Percentiles rank a stretch among this genome's conserved stretches.
phyloP scores from a whole-genome alignment of 1,140 invertebrate genomes.

The Pseudachorutes palmiensis region DNA sequence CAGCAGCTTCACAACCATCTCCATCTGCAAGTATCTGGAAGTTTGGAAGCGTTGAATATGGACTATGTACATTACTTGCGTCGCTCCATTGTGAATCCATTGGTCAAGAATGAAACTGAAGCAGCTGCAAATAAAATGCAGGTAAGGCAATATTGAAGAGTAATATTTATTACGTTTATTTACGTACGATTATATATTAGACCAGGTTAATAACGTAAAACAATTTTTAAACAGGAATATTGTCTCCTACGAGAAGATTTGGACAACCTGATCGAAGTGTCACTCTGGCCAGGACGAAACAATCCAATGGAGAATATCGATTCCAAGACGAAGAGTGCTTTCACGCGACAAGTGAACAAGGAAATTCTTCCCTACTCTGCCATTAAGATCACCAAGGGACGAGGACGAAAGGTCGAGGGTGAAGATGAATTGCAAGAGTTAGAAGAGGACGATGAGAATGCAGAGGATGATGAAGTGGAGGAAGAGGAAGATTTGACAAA shows the following conservation, averaged over 20 bases:
- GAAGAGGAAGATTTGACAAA: slow-evolving; percentile 56
- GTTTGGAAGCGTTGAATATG: slow-evolving; percentile 63
- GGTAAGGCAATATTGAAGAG: too few species aligned
- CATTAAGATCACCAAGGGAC: slow-evolving; percentile 48
- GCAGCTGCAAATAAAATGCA: slow-evolving; percentile 65
- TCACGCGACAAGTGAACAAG: slow-evolving; percentile 88
- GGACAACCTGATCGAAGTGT: slow-evolving; percentile 75
- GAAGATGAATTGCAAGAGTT: slow-evolving; percentile 47
- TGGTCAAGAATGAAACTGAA: slow-evolving; percentile 60
- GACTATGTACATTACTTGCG: slow-evolving; percentile 73
- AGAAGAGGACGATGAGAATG: slow-evolving; percentile 44
- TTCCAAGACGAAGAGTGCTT: slow-evolving; percentile 81
- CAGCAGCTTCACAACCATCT: slow-evolving; percentile 76
- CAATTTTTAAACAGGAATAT: too few species aligned
- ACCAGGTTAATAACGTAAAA: too few species aligned
- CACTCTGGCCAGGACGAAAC: slow-evolving; percentile 67
- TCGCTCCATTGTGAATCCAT: slow-evolving; percentile 61
- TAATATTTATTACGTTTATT: too few species aligned
- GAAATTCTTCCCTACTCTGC: slow-evolving; percentile 62
- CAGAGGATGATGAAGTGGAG: slow-evolving; percentile 40
- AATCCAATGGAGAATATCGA: slow-evolving; percentile 68
- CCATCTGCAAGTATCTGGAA: slow-evolving; percentile 57
- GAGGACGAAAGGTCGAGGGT: slow-evolving; percentile 42
- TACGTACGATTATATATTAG: too few species aligned
- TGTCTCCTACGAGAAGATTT: slow-evolving; percentile 81